Percentiles rank a stretch among this genome's conserved stretches.
phyloP scores from a whole-genome alignment of 1,140 invertebrate species.

The Xylocopa sonorina region DNA sequence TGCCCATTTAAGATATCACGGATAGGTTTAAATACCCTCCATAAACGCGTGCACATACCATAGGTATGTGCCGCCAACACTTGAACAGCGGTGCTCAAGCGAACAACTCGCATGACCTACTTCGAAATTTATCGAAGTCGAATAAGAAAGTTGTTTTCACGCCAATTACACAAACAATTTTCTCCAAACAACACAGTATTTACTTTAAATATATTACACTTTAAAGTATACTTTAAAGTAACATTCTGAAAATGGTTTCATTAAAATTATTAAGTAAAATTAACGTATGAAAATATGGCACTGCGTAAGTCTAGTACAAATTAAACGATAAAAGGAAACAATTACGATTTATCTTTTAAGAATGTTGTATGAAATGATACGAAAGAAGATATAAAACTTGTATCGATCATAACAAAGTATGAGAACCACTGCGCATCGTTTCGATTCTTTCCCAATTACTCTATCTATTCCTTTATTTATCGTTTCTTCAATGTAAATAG shows the following conservation, averaged over 20 bases:
- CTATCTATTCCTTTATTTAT: neutral
- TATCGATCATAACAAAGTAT: slow-evolving; percentile 28
- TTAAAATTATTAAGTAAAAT: neutral
- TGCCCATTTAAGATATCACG: neutral
- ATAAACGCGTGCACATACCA: neutral
- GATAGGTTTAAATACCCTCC: slow-evolving; percentile 11
- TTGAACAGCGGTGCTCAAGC: slow-evolving; percentile 26
- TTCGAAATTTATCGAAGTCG: neutral
- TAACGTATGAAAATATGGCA: neutral
- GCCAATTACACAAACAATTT: neutral
- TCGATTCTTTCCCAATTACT: slow-evolving; percentile 20
- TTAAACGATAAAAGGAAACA: no score
- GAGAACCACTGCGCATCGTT: slow-evolving; percentile 23
- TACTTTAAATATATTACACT: neutral
- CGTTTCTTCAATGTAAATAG: neutral
- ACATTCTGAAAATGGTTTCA: neutral
- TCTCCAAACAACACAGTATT: neutral
- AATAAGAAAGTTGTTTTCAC: neutral
- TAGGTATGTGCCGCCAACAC: slow-evolving; percentile 20
- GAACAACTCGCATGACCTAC: slow-evolving; percentile 26
- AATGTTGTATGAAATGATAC: no score
- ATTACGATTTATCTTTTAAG: no score
- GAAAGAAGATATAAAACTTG: neutral
- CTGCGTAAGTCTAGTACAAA: neutral
- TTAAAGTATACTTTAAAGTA: no score